Evolutionary conservation across 2,113 vertebrate species (phyloP).

Genomic region (Xenopus laevis): DNA sequence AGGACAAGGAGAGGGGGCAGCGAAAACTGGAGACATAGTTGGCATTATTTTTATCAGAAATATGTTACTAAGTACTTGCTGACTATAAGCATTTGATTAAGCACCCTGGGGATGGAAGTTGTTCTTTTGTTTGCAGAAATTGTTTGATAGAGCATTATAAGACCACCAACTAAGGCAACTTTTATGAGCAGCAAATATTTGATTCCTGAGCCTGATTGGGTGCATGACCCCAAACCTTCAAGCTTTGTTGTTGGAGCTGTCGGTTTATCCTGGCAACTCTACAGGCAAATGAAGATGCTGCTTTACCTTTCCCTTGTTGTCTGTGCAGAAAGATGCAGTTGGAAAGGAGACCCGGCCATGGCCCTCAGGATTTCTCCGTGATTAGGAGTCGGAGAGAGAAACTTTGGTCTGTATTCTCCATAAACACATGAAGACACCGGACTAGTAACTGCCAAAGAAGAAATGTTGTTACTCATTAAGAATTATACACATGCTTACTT

Average conservation of each 20-base stretch:
- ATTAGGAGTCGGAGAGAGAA: slow-evolving; percentile 19
- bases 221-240: not conserved
- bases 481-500: too few species aligned
- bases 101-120: too few species aligned
- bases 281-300: not conserved
- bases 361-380: slow-evolving; percentile 1
- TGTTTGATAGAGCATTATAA: too few species aligned
- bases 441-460: not conserved
- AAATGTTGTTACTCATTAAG: too few species aligned
- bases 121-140: too few species aligned
- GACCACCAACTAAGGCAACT: too few species aligned
- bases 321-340: slow-evolving; percentile 13
- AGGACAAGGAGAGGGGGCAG: too few species aligned
- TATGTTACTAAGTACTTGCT: too few species aligned
- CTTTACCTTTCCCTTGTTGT: slow-evolving; percentile 16
- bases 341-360: slow-evolving; percentile 5
- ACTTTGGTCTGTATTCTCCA: slow-evolving; percentile 26
- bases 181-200: not conserved
- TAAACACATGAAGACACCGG: not conserved
- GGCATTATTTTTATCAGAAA: too few species aligned
- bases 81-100: too few species aligned
- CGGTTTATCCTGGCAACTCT: not conserved
- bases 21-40: too few species aligned
- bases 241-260: not conserved
- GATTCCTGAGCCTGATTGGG: not conserved